These are phyloP conservation scores for Zaprionus nigranus DNA, from an alignment of 1,140 invertebrate genomes.

Conservation along the genomic window DNA sequence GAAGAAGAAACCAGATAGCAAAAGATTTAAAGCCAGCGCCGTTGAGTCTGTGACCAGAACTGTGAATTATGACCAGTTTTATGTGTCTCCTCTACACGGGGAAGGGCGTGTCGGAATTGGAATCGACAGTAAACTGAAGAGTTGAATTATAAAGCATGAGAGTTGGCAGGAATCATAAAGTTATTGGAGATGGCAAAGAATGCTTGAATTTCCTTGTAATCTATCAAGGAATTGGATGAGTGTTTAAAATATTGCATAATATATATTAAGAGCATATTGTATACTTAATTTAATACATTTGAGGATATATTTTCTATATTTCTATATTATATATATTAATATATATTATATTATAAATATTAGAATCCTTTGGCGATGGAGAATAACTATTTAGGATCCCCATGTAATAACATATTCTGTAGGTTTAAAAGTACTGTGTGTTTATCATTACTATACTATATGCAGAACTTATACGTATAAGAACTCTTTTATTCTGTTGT, in stretches of 20 bases:
- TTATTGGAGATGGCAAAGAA: not conserved
- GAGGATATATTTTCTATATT: too few species aligned
- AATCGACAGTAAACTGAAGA: not conserved
- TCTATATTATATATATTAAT: too few species aligned
- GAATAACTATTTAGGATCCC: too few species aligned
- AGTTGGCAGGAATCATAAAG: not conserved
- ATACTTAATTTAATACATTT: too few species aligned
- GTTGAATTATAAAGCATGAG: not conserved
- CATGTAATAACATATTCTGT: too few species aligned
- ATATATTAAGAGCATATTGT: too few species aligned
- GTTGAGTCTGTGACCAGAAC: constrained; percentile 12
- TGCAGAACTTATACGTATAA: too few species aligned
- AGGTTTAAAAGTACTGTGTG: too few species aligned
- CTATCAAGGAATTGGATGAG: not conserved
- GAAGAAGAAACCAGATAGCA: constrained; percentile 14
- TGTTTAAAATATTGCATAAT: not conserved
- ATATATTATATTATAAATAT: too few species aligned
- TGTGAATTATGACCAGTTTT: constrained; percentile 22
- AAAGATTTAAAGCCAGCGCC: constrained; percentile 35
- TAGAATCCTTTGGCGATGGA: too few species aligned
- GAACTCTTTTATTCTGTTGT: not conserved
- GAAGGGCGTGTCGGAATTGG: constrained; percentile 21
- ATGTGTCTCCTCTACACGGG: constrained; percentile 5
- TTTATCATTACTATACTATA: too few species aligned
- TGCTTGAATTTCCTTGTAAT: not conserved